A percentile compares a stretch with the other conserved stretches of the same genome.
These are phyloP conservation scores for Caenorhabditis sinica DNA, from an alignment of 2,888 invertebrate genomes.

Conservation along the genomic window DNA sequence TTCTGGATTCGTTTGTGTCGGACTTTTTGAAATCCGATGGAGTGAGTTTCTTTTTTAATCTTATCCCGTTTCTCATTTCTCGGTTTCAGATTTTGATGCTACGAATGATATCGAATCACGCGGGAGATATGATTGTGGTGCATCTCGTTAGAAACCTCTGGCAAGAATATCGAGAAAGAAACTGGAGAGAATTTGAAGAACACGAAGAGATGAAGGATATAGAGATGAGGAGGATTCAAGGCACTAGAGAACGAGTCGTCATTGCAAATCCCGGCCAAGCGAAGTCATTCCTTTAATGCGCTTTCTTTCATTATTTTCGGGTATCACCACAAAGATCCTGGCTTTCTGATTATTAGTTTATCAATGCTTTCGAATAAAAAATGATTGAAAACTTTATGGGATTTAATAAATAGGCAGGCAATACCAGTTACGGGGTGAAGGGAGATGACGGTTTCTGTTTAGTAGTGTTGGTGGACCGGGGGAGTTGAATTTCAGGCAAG, in stretches of 20 bases:
- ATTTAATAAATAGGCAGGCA: neutral
- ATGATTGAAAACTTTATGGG: neutral
- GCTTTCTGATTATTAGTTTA: too few relatives aligned
- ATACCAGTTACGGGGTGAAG: conserved; percentile 4
- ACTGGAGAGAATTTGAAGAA: conserved; percentile 81
- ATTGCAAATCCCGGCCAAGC: conserved; percentile 53
- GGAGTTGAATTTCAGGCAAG: neutral
- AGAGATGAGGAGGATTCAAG: conserved; percentile 49
- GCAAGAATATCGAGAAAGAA: conserved; percentile 74
- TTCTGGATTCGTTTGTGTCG: conserved; percentile 79
- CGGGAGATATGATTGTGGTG: conserved; percentile 80
- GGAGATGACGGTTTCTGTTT: conserved; percentile 5
- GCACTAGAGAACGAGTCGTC: conserved; percentile 39
- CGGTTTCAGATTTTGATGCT: conserved; percentile 79
- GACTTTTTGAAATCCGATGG: conserved; percentile 81
- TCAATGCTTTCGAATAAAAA: neutral
- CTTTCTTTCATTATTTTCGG: neutral
- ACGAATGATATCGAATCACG: conserved; percentile 82
- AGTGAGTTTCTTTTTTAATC: conserved; percentile 51
- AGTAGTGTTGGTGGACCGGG: neutral
- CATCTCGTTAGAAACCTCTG: conserved; percentile 70
- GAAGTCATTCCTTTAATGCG: conserved; percentile 49
- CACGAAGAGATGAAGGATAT: conserved; percentile 75
- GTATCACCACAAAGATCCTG: neutral
- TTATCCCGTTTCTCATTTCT: conserved; percentile 19